Conservation (phyloP, 2,797 vertebrate genomes). For the Echiichthys vipera region DNA sequence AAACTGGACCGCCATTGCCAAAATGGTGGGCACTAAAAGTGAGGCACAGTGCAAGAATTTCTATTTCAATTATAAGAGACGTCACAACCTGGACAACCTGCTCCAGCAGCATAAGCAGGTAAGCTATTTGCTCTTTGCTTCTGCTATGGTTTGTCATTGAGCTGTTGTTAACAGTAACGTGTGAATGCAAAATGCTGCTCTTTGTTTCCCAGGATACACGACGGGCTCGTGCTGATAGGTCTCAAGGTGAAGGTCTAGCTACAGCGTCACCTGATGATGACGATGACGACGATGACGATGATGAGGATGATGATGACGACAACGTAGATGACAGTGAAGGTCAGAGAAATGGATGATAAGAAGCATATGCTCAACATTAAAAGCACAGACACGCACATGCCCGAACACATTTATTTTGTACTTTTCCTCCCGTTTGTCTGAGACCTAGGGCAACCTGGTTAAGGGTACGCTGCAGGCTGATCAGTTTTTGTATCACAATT, state of each 20-base stretch:
- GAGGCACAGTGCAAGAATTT: constrained; percentile 99
- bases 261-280: constrained; percentile 94
- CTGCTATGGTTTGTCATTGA: constrained; percentile 42
- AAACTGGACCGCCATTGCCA: constrained; percentile 98
- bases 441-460: neutral
- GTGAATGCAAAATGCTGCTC: neutral
- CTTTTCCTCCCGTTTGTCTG: constrained; percentile 24
- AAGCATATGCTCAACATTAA: constrained; percentile 15
- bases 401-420: constrained; percentile 5
- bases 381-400: neutral
- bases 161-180: neutral
- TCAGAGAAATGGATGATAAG: constrained; percentile 74
- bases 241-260: constrained; percentile 93
- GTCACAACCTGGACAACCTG: constrained; percentile 97
- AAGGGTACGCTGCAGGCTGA: constrained; percentile 4
- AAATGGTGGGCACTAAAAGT: constrained; percentile 99
- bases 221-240: constrained; percentile 92
- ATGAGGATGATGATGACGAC: constrained; percentile 97
- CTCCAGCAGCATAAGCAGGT: constrained; percentile 97
- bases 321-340: constrained; percentile 98
- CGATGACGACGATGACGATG: constrained; percentile 95
- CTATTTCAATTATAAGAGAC: constrained; percentile 98
- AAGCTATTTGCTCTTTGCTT: neutral
- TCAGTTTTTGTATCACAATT: neutral
- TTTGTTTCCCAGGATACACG: constrained; percentile 86